Evolutionary conservation across 2,113 vertebrate species (phyloP).

Genomic region (Spheniscus mendiculus): DNA sequence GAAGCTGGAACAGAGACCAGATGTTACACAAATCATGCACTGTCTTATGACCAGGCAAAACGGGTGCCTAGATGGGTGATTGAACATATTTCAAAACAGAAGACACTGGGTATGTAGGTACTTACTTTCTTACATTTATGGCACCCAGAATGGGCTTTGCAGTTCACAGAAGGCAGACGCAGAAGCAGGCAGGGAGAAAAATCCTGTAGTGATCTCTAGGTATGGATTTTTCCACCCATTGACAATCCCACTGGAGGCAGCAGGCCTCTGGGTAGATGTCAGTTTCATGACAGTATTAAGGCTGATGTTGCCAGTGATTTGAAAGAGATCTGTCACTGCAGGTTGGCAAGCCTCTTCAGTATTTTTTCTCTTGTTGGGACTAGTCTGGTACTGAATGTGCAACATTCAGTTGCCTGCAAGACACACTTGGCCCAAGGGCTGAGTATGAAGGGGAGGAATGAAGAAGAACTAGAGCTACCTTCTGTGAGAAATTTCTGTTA

Average conservation of each 20-base stretch:
- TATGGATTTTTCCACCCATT: not conserved
- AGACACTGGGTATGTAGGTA: conserved; percentile 74
- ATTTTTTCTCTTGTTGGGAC: not conserved
- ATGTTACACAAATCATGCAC: conserved; percentile 80
- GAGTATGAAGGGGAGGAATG: not conserved
- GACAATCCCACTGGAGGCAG: not conserved
- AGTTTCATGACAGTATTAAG: not conserved
- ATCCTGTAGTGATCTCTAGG: not conserved
- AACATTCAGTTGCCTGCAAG: not conserved
- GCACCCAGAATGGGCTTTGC: not conserved
- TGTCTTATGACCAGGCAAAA: conserved; percentile 84
- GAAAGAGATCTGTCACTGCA: not conserved
- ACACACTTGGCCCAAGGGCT: not conserved
- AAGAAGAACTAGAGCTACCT: not conserved
- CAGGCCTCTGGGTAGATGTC: not conserved
- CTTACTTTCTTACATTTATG: not conserved
- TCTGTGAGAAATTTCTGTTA: not conserved
- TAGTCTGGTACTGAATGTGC: not conserved
- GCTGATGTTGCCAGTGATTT: not conserved
- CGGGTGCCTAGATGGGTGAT: conserved; percentile 84
- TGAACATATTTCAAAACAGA: conserved; percentile 82
- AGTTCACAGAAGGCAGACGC: not conserved
- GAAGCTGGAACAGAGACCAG: conserved; percentile 75
- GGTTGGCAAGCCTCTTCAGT: not conserved
- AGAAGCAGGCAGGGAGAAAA: not conserved